A percentile compares a stretch with the other conserved stretches of the same genome.
These are phyloP conservation scores for Gallinago media DNA, from an alignment of 2,113 vertebrate genomes.

Conservation along the genomic window DNA sequence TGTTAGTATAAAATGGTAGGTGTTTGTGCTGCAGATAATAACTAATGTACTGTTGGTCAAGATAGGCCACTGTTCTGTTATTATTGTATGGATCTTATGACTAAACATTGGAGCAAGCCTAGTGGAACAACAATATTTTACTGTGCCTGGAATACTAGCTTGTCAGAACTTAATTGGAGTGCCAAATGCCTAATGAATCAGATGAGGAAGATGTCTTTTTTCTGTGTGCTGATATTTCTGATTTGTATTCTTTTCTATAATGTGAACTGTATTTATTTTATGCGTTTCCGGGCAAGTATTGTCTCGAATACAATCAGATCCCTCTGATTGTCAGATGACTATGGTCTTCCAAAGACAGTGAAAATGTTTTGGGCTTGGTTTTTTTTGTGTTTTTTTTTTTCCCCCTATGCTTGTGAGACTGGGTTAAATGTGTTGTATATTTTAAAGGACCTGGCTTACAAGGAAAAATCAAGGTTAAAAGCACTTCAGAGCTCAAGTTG, in stretches of 20 bases:
- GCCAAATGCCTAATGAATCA: conserved; percentile 86
- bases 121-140: conserved; percentile 89
- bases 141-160: conserved; percentile 80
- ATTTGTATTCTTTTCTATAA: conserved; percentile 72
- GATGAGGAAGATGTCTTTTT: conserved; percentile 72
- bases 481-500: conserved; percentile 71
- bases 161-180: conserved; percentile 77
- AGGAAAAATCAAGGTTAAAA: conserved; percentile 71
- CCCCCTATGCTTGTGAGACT: neutral
- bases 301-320: neutral
- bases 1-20: conserved; percentile 93
- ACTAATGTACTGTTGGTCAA: conserved; percentile 89
- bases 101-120: conserved; percentile 83
- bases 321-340: neutral
- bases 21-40: conserved; percentile 93
- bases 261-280: conserved; percentile 67
- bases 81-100: conserved; percentile 87
- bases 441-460: conserved; percentile 64
- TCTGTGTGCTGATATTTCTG: conserved; percentile 79
- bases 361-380: neutral
- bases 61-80: conserved; percentile 83
- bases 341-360: neutral
- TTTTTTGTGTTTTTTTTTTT: neutral
- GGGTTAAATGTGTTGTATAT: conserved; percentile 55
- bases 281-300: conserved; percentile 20